These are phyloP conservation scores for Brachypteracias leptosomus DNA, from an alignment of 2,113 vertebrate species.

Conservation along the genomic window DNA sequence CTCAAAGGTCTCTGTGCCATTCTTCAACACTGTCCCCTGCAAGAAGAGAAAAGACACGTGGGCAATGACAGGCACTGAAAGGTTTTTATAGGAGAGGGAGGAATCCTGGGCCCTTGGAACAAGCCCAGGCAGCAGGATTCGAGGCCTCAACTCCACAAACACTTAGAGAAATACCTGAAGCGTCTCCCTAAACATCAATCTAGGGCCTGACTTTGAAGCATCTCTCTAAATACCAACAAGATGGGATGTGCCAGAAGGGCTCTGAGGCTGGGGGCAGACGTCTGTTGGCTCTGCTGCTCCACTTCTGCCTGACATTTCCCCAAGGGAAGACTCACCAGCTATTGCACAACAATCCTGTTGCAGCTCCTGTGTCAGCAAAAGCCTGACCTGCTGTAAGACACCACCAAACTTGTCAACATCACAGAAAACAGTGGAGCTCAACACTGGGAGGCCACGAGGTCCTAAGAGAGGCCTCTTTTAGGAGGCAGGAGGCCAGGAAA, in stretches of 20 bases:
- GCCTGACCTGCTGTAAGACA: background rate
- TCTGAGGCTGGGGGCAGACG: background rate
- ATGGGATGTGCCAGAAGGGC: too few species aligned
- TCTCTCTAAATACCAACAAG: too few species aligned
- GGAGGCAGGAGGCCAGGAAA: background rate
- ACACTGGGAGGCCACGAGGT: background rate
- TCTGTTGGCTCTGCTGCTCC: background rate
- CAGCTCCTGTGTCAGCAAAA: background rate
- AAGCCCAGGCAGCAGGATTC: background rate
- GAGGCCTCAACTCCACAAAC: background rate
- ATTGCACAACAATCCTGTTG: background rate
- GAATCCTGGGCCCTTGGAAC: background rate
- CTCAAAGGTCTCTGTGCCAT: constrained; percentile 86
- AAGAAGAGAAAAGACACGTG: constrained; percentile 16
- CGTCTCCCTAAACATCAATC: background rate
- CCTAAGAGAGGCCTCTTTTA: background rate
- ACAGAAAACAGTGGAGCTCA: background rate
- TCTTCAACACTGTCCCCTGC: constrained; percentile 87
- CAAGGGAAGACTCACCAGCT: background rate
- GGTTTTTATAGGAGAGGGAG: background rate
- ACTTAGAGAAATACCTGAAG: background rate
- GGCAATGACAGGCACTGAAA: background rate
- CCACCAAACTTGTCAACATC: fast-evolving
- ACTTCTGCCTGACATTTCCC: background rate
- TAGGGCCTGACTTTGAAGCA: too few species aligned